These are phyloP conservation scores for Limnothrissa miodon DNA, from an alignment of 2,113 vertebrate species.

Conservation along the genomic window DNA sequence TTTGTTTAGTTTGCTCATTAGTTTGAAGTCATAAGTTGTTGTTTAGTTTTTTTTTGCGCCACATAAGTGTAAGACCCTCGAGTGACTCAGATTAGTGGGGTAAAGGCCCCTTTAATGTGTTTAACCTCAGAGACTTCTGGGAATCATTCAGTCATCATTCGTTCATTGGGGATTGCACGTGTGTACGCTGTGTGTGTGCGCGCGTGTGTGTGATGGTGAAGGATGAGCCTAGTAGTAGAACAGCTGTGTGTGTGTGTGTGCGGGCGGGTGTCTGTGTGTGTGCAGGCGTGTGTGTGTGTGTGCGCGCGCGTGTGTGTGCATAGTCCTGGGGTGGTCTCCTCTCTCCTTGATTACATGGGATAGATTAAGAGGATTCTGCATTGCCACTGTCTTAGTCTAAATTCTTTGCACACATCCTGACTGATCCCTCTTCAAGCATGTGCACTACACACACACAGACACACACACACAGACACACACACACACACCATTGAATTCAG, in stretches of 20 bases:
- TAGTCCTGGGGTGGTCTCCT: not conserved
- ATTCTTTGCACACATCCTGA: not conserved
- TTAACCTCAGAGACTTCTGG: not conserved
- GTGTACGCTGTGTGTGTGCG: no score
- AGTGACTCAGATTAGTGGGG: not conserved
- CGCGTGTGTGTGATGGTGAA: not conserved
- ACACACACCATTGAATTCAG: not conserved
- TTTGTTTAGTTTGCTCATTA: not conserved
- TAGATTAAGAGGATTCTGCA: conserved; percentile 13
- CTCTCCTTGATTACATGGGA: not conserved
- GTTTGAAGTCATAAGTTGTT: not conserved
- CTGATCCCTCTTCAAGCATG: not conserved
- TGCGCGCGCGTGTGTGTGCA: conserved; percentile 14
- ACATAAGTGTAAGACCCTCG: not conserved
- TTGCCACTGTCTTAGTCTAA: not conserved
- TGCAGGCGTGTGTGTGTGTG: no score
- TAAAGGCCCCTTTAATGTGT: not conserved
- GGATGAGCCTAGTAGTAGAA: not conserved
- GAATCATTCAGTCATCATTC: no score
- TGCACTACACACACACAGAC: not conserved
- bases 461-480: conserved; percentile 6
- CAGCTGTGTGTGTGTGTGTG: no score
- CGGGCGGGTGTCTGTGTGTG: no score
- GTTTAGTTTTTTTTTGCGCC: not conserved
- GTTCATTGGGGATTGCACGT: not conserved